phyloP scores from a whole-genome alignment of 2,888 invertebrate genomes.

The Campaea margaritaria region DNA sequence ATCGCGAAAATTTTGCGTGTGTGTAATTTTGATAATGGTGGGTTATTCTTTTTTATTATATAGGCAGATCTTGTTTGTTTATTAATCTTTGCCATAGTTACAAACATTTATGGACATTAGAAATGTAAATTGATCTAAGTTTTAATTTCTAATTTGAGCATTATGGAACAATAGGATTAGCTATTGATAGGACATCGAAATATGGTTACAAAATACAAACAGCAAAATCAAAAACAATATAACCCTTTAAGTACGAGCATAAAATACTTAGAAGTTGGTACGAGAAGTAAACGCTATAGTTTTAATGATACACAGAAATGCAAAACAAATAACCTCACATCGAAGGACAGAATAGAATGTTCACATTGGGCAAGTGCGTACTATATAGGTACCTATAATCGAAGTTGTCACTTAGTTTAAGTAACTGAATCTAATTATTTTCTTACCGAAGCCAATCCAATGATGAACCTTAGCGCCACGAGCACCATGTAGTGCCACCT shows the following conservation, averaged over 20 bases:
- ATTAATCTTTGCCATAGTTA: neutral
- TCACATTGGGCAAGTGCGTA: no score
- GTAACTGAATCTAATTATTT: neutral
- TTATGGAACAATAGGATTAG: constrained; percentile 13
- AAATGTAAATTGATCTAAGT: neutral
- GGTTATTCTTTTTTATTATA: no score
- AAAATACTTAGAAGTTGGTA: no score
- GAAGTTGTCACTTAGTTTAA: no score
- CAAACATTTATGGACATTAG: no score
- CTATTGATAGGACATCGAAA: neutral
- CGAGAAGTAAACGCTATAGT: no score
- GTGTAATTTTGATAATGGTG: no score
- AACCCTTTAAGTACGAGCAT: no score
- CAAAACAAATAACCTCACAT: neutral
- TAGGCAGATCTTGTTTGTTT: no score
- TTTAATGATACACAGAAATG: neutral
- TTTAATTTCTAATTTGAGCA: neutral
- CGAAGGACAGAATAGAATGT: no score
- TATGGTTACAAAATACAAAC: neutral
- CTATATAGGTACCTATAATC: no score
- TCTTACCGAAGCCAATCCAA: constrained; percentile 87
- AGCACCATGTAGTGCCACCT: constrained; percentile 84
- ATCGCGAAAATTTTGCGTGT: no score
- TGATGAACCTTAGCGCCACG: constrained; percentile 84
- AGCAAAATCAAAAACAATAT: neutral